A percentile compares a stretch with the other conserved stretches of the same genome.
phyloP scores from a whole-genome alignment of 2,888 invertebrate genomes.

The Augiades crinisus region DNA sequence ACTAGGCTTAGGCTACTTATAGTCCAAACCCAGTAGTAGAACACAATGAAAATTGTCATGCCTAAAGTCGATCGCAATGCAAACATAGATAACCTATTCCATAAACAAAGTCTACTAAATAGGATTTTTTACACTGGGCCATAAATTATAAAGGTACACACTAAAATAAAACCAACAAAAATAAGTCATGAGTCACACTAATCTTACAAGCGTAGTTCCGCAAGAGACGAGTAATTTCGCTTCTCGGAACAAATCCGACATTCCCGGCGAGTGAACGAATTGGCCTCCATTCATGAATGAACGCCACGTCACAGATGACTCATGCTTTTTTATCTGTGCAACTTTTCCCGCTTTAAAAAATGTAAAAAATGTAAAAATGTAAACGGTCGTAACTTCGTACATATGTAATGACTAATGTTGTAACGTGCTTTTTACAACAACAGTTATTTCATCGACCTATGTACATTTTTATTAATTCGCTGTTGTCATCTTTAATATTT shows the following conservation, averaged over 20 bases:
- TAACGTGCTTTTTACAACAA: too few relatives aligned
- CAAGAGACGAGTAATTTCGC: constrained; percentile 31
- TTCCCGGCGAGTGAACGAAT: constrained; percentile 35
- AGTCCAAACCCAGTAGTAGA: too few relatives aligned
- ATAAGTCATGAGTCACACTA: constrained; percentile 28
- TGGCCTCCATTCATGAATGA: constrained; percentile 33
- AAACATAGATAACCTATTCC: too few relatives aligned
- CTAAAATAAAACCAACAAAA: constrained; percentile 6
- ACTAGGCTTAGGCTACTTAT: too few relatives aligned
- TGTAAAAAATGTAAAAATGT: neutral
- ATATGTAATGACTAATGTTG: too few relatives aligned
- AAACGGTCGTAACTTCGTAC: too few relatives aligned
- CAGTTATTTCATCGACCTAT: too few relatives aligned
- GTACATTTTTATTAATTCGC: too few relatives aligned
- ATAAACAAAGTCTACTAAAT: neutral
- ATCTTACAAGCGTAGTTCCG: constrained; percentile 33
- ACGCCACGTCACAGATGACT: constrained; percentile 35
- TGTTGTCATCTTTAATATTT: too few relatives aligned
- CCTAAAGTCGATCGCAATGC: too few relatives aligned
- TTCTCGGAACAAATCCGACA: constrained; percentile 42
- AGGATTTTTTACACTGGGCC: neutral
- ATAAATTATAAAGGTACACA: constrained; percentile 6
- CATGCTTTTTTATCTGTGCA: constrained; percentile 29
- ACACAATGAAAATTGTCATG: too few relatives aligned
- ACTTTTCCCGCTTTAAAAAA: constrained; percentile 28